Percentiles rank a stretch among this genome's conserved stretches.
phyloP scores from a whole-genome alignment of 2,113 vertebrate genomes.

The Mionectes macconnelli region DNA sequence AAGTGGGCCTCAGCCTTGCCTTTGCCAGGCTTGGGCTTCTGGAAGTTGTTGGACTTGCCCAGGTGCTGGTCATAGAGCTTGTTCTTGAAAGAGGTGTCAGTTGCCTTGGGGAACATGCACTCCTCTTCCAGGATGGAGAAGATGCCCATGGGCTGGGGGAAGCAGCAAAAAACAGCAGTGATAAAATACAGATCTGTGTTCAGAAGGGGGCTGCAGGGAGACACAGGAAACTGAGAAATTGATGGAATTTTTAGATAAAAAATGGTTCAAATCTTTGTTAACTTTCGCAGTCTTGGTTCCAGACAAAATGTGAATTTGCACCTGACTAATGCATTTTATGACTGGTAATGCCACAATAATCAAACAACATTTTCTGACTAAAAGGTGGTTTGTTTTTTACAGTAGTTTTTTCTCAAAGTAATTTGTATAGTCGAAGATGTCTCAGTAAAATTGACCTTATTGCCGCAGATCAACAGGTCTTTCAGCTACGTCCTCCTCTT shows the following conservation, averaged over 20 bases:
- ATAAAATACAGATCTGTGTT: background rate
- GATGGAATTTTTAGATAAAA: background rate
- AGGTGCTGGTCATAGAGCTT: slow-evolving; percentile 88
- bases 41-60: slow-evolving; percentile 84
- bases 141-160: slow-evolving; percentile 30
- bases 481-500: background rate
- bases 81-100: slow-evolving; percentile 84
- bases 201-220: background rate
- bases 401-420: background rate
- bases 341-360: background rate
- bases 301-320: background rate
- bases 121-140: slow-evolving; percentile 79
- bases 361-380: background rate
- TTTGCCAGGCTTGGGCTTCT: slow-evolving; percentile 85
- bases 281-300: background rate
- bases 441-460: background rate
- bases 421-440: background rate
- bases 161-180: background rate
- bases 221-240: background rate
- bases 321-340: background rate
- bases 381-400: background rate
- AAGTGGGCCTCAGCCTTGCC: slow-evolving; percentile 80
- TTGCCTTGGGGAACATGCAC: slow-evolving; percentile 88
- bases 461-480: background rate
- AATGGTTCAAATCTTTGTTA: background rate